phyloP scores from a whole-genome alignment of 92 coral and sea anemone species.

The Heteractis magnifica region DNA sequence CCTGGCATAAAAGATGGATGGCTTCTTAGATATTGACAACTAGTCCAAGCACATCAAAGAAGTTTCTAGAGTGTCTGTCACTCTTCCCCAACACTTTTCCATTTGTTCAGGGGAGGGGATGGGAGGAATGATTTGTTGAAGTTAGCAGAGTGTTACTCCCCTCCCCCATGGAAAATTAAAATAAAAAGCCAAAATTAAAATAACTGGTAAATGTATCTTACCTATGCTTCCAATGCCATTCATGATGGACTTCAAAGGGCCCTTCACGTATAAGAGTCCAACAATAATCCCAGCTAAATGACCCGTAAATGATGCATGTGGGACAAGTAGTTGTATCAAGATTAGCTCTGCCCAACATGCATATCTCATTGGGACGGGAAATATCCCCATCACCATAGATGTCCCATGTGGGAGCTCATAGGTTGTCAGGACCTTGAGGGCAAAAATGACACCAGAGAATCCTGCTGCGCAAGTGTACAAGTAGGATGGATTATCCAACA shows the following conservation, averaged over 20 bases:
- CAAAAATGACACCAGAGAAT: conserved; percentile 94
- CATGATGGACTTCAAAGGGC: conserved; percentile 82
- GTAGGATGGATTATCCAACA: conserved; percentile 77
- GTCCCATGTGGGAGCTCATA: conserved; percentile 89
- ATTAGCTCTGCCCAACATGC: conserved; percentile 97
- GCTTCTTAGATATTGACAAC: too few species aligned
- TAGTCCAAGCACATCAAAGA: too few species aligned
- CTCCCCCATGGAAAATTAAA: too few species aligned
- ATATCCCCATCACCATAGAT: conserved; percentile 83
- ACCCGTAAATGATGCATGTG: conserved; percentile 95
- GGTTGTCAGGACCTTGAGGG: conserved; percentile 90
- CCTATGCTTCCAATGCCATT: conserved; percentile 65
- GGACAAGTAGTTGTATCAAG: conserved; percentile 80
- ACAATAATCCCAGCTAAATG: conserved; percentile 96
- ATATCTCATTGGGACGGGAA: conserved; percentile 85
- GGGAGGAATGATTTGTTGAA: background rate
- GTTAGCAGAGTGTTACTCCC: too few species aligned
- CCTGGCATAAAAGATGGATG: too few species aligned
- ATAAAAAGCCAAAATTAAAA: background rate
- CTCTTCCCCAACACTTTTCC: too few species aligned
- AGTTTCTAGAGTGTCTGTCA: too few species aligned
- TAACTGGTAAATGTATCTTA: conserved; percentile 6
- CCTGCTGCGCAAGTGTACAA: conserved; percentile 94
- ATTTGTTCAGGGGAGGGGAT: too few species aligned
- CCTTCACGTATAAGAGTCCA: conserved; percentile 89